Percentiles rank a stretch among this genome's conserved stretches.
phyloP scores from a whole-genome alignment of 2,888 invertebrate genomes.

The Pyrrhosoma nymphula region DNA sequence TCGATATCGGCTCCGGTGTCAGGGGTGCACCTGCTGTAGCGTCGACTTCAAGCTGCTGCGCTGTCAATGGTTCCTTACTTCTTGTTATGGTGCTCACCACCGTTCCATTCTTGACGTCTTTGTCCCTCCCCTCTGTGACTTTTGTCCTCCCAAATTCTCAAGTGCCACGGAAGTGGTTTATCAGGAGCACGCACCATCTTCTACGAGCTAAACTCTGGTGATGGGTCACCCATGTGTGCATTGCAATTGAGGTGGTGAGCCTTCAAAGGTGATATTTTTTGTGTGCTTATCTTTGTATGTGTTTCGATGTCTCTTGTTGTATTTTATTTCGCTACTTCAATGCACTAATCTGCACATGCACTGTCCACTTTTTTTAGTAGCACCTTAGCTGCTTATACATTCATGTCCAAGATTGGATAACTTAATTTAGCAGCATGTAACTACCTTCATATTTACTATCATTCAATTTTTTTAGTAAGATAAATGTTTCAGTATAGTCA shows the following conservation, averaged over 20 bases:
- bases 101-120: slow-evolving; percentile 15
- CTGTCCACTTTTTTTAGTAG: neutral
- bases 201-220: slow-evolving; percentile 60
- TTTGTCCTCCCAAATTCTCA: neutral
- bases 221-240: slow-evolving; percentile 49
- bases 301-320: slow-evolving; percentile 24
- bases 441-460: neutral
- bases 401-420: neutral
- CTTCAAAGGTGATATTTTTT: slow-evolving; percentile 61
- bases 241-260: slow-evolving; percentile 52
- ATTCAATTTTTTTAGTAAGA: neutral
- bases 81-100: slow-evolving; percentile 1
- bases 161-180: slow-evolving; percentile 37
- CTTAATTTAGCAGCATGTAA: neutral
- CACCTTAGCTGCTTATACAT: neutral
- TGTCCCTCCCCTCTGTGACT: slow-evolving; percentile 13
- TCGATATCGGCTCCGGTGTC: slow-evolving; percentile 42
- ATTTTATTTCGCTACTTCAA: neutral
- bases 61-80: slow-evolving; percentile 24
- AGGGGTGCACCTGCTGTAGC: slow-evolving; percentile 51
- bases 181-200: slow-evolving; percentile 29
- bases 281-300: slow-evolving; percentile 25
- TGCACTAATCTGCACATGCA: slow-evolving; percentile 31
- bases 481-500: neutral
- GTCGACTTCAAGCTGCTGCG: slow-evolving; percentile 31